Conservation (phyloP, 2,888 invertebrate species). For the Coronaproctus castanopsis region DNA sequence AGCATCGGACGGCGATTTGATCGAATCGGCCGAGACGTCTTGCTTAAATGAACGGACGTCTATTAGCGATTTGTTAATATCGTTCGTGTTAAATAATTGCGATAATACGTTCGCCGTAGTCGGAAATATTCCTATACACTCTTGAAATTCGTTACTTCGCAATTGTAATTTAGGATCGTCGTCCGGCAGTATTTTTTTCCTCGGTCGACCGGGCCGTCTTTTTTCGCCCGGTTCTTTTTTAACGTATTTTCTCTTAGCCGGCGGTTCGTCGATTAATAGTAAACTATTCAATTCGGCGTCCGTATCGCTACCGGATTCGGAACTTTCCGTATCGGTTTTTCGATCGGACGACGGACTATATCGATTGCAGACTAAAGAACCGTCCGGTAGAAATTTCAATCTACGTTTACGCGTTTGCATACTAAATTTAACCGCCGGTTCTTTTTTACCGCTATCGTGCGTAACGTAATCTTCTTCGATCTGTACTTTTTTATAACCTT, state of each 20-base stretch:
- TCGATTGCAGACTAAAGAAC: neutral
- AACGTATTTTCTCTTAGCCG: neutral
- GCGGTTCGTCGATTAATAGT: neutral
- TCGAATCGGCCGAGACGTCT: neutral
- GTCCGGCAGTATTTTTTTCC: neutral
- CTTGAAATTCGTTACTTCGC: too few relatives aligned
- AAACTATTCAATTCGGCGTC: neutral
- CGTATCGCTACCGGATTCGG: neutral
- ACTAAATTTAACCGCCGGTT: constrained; percentile 1
- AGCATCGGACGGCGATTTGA: neutral
- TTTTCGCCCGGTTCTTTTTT: neutral
- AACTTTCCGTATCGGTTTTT: neutral
- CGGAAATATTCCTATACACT: neutral
- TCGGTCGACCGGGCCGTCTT: neutral
- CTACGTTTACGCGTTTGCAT: constrained; percentile 11
- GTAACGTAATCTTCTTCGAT: neutral
- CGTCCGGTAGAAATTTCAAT: constrained; percentile 12
- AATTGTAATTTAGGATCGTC: neutral
- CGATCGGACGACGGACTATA: neutral
- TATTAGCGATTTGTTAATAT: neutral
- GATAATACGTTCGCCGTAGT: neutral
- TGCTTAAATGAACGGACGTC: neutral
- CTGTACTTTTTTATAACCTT: neutral
- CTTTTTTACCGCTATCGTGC: neutral
- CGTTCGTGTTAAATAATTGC: neutral